These are phyloP conservation scores for Ptychochromis oligacanthus DNA, from an alignment of 2,113 vertebrate species.

Conservation along the genomic window DNA sequence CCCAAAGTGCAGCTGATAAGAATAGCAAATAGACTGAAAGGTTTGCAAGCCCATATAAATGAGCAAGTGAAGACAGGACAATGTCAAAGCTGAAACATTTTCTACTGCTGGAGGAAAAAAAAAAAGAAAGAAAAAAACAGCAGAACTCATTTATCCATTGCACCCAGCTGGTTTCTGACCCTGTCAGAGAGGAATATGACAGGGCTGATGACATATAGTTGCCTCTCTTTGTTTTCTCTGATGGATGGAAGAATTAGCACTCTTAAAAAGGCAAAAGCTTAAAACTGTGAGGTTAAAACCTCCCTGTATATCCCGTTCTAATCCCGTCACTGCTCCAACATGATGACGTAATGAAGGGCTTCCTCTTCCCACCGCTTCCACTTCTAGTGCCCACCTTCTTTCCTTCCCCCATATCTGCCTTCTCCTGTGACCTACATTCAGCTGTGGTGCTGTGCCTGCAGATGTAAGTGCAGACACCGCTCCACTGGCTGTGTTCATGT, in stretches of 20 bases:
- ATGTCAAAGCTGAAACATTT: constrained; percentile 3
- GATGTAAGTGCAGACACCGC: constrained; percentile 20
- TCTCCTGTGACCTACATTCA: constrained; percentile 67
- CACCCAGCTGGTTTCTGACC: background rate
- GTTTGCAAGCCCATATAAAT: constrained; percentile 5
- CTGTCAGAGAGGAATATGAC: background rate
- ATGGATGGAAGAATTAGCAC: background rate
- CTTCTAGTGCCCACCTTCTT: constrained; percentile 49
- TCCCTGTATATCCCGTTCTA: background rate
- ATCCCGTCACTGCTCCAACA: constrained; percentile 34
- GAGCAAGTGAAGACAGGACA: constrained; percentile 1
- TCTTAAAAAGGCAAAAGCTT: background rate
- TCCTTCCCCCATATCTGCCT: constrained; percentile 53
- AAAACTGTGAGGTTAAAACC: background rate
- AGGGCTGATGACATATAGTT: background rate
- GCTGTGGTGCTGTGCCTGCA: constrained; percentile 35
- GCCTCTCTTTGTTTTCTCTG: background rate
- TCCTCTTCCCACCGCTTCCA: constrained; percentile 43
- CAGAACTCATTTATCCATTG: background rate
- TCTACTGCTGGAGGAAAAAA: constrained; percentile 1
- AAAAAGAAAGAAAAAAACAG: background rate
- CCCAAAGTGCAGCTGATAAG: constrained; percentile 56
- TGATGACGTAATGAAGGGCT: constrained; percentile 65
- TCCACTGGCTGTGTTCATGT: constrained; percentile 15
- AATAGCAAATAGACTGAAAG: constrained; percentile 43